Evolutionary conservation across 2,797 vertebrate species (phyloP).

Genomic region (Oreortyx pictus): DNA sequence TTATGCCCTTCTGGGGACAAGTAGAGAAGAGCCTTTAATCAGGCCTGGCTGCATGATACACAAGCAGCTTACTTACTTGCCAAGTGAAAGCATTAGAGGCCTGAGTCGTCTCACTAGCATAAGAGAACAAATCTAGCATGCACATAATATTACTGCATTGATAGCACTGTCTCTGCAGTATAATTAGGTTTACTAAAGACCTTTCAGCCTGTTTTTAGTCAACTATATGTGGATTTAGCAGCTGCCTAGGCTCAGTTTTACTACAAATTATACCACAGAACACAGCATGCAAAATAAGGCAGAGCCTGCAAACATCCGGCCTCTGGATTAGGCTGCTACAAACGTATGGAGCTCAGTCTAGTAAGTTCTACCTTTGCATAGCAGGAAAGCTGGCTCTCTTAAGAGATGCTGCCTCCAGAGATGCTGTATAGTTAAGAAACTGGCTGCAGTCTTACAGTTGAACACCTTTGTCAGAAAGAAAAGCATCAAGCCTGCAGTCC

Average conservation of each 20-base stretch:
- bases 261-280: not conserved
- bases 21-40: not conserved
- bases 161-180: not conserved
- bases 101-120: not conserved
- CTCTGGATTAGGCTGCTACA: not conserved
- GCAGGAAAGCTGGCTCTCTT: not conserved
- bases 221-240: not conserved
- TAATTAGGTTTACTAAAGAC: not conserved
- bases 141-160: not conserved
- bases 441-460: not conserved
- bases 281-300: not conserved
- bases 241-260: not conserved
- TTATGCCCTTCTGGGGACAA: not conserved
- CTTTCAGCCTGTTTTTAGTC: not conserved
- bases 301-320: not conserved
- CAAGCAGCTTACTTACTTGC: not conserved
- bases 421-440: rapidly evolving
- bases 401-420: not conserved
- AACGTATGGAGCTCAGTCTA: not conserved
- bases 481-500: not conserved
- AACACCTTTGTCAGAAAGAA: not conserved
- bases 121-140: not conserved
- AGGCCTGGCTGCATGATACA: not conserved
- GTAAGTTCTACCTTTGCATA: not conserved
- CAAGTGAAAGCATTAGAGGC: not conserved